Percentiles rank a stretch among this genome's conserved stretches.
Conservation (phyloP, 2,113 vertebrate species). For the Scytalopus superciliaris region DNA sequence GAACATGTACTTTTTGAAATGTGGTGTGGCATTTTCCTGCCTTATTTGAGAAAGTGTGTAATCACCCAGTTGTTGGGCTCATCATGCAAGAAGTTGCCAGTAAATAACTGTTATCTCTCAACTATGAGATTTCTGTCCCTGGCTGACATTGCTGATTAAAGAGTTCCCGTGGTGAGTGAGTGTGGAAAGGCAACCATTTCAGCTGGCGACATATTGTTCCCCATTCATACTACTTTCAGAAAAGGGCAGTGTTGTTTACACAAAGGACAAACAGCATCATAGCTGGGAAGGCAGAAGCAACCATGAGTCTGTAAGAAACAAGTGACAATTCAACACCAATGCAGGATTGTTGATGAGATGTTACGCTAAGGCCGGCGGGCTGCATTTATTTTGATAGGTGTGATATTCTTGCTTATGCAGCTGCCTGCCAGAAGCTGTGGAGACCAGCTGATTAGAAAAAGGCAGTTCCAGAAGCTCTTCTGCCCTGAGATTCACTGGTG, state of each 20-base stretch:
- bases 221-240: background rate
- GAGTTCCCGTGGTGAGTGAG: background rate
- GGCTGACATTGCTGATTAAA: slow-evolving; percentile 52
- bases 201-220: background rate
- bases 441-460: background rate
- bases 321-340: background rate
- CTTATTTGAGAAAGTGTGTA: slow-evolving; percentile 38
- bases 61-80: slow-evolving; percentile 39
- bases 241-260: background rate
- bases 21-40: background rate
- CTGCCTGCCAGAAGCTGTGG: background rate
- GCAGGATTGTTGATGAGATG: background rate
- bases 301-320: background rate
- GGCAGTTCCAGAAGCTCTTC: background rate
- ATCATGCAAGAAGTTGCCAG: slow-evolving; percentile 31
- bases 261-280: background rate
- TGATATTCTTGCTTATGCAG: background rate
- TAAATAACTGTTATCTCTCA: slow-evolving; percentile 60
- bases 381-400: background rate
- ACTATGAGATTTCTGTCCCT: slow-evolving; percentile 26
- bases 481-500: background rate
- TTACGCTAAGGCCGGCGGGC: background rate
- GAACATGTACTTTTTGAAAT: background rate
- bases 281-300: slow-evolving; percentile 21
- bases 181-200: slow-evolving; percentile 29